These are phyloP conservation scores for Patiria pectinifera DNA, from an alignment of 53 echinoderm and acorn worm species.

Conservation along the genomic window DNA sequence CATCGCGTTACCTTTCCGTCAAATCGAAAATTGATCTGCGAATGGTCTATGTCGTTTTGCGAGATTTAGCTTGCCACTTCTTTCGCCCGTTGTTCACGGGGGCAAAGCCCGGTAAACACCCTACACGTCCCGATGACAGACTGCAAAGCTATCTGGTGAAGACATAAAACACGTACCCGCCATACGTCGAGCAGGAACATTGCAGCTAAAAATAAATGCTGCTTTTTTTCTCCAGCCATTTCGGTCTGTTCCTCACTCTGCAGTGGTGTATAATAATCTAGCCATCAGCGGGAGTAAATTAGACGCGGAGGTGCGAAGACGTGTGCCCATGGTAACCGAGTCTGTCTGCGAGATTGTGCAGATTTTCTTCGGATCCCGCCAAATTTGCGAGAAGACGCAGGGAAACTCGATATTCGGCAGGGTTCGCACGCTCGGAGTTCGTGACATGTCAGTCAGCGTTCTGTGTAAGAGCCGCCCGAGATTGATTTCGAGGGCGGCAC, in stretches of 20 bases:
- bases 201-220: background rate
- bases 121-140: constrained; percentile 25
- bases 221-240: background rate
- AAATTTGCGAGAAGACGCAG: background rate
- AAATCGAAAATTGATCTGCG: constrained; percentile 36
- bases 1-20: background rate
- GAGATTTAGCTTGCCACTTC: background rate
- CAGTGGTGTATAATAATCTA: constrained; percentile 8
- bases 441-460: constrained; percentile 5
- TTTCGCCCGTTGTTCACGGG: constrained; percentile 5
- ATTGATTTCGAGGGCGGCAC: background rate
- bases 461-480: background rate
- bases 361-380: background rate
- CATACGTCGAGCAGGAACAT: background rate
- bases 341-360: constrained; percentile 7
- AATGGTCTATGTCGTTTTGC: background rate
- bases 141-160: background rate
- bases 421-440: background rate
- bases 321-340: constrained; percentile 27
- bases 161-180: constrained; percentile 1
- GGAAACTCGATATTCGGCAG: constrained; percentile 4
- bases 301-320: constrained; percentile 39
- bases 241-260: background rate
- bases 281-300: constrained; percentile 15
- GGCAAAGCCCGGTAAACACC: background rate